Conservation (phyloP, 2,113 vertebrate species). For the Lepus americanus region DNA sequence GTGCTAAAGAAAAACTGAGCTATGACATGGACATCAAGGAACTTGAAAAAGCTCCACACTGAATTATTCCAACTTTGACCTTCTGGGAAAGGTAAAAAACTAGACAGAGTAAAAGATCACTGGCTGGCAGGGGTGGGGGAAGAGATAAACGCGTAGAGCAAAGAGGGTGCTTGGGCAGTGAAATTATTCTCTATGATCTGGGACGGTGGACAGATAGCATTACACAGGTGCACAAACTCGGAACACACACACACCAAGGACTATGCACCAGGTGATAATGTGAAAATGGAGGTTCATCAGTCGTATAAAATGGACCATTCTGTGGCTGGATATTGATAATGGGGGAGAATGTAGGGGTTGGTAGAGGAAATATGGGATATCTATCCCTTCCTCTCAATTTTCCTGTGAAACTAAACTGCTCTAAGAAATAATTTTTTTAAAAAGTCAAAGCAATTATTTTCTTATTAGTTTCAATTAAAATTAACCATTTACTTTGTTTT, state of each 20-base stretch:
- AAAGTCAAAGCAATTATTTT: neutral
- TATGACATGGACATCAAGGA: neutral
- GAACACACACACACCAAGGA: neutral
- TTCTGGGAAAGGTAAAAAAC: neutral
- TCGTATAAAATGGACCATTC: neutral
- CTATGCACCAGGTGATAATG: neutral
- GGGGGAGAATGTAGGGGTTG: neutral
- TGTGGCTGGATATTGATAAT: neutral
- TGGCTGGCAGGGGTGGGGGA: neutral
- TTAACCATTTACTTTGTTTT: neutral
- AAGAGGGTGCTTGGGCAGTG: neutral
- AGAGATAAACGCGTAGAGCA: neutral
- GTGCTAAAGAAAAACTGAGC: no score
- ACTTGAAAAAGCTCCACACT: neutral
- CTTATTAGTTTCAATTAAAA: constrained; percentile 57
- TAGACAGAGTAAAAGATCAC: neutral
- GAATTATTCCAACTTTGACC: neutral
- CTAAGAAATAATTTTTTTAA: neutral
- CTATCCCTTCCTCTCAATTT: neutral
- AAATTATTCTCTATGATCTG: neutral
- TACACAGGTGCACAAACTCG: neutral
- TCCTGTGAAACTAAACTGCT: neutral
- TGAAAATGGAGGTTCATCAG: neutral
- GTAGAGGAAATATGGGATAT: neutral
- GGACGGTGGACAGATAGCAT: neutral